Base-by-base conservation (phyloP, 2,113 vertebrate genomes). In the Hippotragus niger region DNA sequence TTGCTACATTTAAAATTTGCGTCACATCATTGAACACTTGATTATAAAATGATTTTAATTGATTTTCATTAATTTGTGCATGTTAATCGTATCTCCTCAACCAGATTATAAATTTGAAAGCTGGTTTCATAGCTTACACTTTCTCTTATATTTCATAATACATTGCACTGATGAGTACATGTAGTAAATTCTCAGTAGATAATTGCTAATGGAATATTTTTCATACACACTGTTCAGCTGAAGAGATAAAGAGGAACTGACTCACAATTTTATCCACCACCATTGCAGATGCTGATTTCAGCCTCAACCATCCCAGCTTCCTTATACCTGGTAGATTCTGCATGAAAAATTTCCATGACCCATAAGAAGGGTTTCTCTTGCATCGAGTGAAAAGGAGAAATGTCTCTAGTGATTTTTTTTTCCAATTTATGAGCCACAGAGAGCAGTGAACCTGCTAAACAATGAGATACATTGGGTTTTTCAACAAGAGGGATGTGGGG, bases 1-100 rank as follows among this genome's bases (percentile, higher is more conserved):
- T 12, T 92, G n/a, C 36, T 95, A 45, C 80, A 88, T 84, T 95
- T 88, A 95, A 43, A 98, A 97, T 92, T 76, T 94, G 53, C 91
- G 36, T 40, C n/a, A 87, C 58, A 60, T 94, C 92, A 92, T 80
- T 95, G 92, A 96, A 86, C 36, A 96, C 27, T 93, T 96, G 76
- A 95, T 95, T 96, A 92, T 92, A 87, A 88, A 92, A 57, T 92
- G 45, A 96, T 96, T 95, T 92, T 71, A 78, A 98, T n/a, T 94
- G 71, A 85, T 96, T 97, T 90, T 93, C 43, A 95, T 96, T 97
- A 95, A 97, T 98, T 71, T 91, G 23, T 81, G 5, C 43, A 88
- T 92, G 53, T 88, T 97, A 95, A 92, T 93, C 62, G 93, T 92
- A 96, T 95, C 55, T 97, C 14, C 25, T 15, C 8, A 53, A 50